Conservation (phyloP, 2,113 vertebrate species). For the Mesocricetus auratus region DNA sequence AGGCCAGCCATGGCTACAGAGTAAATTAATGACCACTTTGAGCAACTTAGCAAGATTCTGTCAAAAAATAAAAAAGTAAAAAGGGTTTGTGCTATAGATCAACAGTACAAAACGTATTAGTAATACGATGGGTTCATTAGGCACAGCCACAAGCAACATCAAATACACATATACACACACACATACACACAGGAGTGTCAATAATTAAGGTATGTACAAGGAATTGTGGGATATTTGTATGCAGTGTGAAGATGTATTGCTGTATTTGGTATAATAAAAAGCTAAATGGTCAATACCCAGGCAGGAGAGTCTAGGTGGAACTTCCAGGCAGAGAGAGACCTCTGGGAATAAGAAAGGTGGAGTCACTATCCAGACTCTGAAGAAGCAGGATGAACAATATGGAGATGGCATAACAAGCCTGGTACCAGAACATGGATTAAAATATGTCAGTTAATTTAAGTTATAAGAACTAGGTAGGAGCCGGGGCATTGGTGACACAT, state of each 20-base stretch:
- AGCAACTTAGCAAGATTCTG: background rate
- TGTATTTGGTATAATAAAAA: background rate
- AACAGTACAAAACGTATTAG: background rate
- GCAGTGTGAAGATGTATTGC: background rate
- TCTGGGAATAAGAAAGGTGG: background rate
- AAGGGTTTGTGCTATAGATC: background rate
- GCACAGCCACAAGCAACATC: no score
- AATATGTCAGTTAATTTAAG: background rate
- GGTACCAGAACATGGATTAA: background rate
- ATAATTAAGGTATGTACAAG: background rate
- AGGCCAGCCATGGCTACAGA: fast-evolving
- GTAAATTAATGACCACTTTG: background rate
- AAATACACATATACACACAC: background rate
- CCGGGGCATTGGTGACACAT: no score
- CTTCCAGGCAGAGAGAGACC: background rate
- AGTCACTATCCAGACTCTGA: background rate
- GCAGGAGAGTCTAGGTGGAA: background rate
- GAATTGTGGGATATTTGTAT: background rate
- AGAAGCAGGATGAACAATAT: background rate
- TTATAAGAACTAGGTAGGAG: background rate
- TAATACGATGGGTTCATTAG: background rate
- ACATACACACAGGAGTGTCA: background rate
- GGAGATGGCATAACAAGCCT: background rate
- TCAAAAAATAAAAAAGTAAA: background rate
- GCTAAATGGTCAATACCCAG: background rate